These are phyloP conservation scores for Encarsia formosa DNA, from an alignment of 2,888 invertebrate genomes.

Conservation along the genomic window DNA sequence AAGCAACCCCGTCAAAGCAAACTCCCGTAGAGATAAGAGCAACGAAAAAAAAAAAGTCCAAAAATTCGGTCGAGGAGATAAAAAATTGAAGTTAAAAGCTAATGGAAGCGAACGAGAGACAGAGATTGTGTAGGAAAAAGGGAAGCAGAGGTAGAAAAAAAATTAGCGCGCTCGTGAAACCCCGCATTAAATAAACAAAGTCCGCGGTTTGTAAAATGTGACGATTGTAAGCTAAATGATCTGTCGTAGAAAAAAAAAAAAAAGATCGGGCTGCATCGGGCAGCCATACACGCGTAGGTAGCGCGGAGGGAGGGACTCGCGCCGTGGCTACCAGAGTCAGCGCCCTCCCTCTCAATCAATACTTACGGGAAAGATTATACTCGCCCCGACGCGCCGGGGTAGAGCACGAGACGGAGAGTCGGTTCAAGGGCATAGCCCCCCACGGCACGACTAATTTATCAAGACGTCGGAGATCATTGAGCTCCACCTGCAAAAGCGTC, in stretches of 20 bases:
- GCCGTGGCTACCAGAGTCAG: background rate
- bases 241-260: background rate
- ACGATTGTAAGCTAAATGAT: background rate
- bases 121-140: background rate
- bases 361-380: slow-evolving; percentile 38
- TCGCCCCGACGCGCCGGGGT: too few species aligned
- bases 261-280: background rate
- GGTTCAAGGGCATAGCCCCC: slow-evolving; percentile 51
- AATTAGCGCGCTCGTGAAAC: background rate
- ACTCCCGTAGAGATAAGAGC: too few species aligned
- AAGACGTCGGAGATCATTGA: too few species aligned
- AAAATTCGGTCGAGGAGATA: slow-evolving; percentile 6
- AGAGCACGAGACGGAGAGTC: background rate
- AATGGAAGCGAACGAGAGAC: background rate
- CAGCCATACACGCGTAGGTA: background rate
- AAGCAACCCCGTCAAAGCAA: too few species aligned
- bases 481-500: too few species aligned
- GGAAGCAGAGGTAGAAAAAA: slow-evolving; percentile 27
- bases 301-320: background rate
- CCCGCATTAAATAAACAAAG: background rate
- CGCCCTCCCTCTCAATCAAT: slow-evolving; percentile 44
- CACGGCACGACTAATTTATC: background rate
- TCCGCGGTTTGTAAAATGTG: background rate
- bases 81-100: slow-evolving; percentile 27
- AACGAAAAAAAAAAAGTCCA: background rate